These are phyloP conservation scores for Sebastes hubbsi DNA, from an alignment of 2,797 vertebrate species.

Conservation along the genomic window DNA sequence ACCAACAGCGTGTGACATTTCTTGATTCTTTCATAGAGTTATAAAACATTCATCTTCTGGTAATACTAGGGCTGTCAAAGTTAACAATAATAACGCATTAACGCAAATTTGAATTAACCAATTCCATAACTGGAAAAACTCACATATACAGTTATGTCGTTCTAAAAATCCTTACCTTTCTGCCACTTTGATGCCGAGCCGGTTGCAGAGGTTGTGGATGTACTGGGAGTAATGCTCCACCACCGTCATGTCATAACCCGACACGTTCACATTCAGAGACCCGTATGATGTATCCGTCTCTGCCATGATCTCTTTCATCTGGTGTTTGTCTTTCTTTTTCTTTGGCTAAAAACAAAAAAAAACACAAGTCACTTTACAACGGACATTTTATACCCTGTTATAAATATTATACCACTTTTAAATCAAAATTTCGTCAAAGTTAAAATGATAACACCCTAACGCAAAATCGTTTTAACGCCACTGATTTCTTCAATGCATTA, in stretches of 20 bases:
- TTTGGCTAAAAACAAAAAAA: conserved; percentile 54
- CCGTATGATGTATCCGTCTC: conserved; percentile 85
- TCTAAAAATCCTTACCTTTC: conserved; percentile 82
- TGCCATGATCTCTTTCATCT: conserved; percentile 79
- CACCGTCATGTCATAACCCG: conserved; percentile 88
- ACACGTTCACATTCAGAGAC: conserved; percentile 86
- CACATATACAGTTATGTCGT: not conserved
- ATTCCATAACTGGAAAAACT: not conserved
- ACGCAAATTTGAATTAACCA: not conserved
- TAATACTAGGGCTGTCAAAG: too few relatives aligned
- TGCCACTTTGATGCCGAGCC: conserved; percentile 80
- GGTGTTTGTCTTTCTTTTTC: conserved; percentile 82
- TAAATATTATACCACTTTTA: too few relatives aligned
- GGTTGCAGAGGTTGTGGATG: conserved; percentile 90
- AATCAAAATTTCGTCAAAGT: too few relatives aligned
- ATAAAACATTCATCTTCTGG: too few relatives aligned
- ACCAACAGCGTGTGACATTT: too few relatives aligned
- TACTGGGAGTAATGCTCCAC: conserved; percentile 90
- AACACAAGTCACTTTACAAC: not conserved
- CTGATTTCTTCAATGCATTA: too few relatives aligned
- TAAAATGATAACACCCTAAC: too few relatives aligned
- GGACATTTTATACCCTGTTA: too few relatives aligned
- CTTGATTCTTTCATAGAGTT: too few relatives aligned
- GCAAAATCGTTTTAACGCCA: too few relatives aligned
- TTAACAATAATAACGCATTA: too few relatives aligned